Evolutionary conservation across 2,888 invertebrate genomes (phyloP).

Genomic region (Leptodirus hochenwartii): DNA sequence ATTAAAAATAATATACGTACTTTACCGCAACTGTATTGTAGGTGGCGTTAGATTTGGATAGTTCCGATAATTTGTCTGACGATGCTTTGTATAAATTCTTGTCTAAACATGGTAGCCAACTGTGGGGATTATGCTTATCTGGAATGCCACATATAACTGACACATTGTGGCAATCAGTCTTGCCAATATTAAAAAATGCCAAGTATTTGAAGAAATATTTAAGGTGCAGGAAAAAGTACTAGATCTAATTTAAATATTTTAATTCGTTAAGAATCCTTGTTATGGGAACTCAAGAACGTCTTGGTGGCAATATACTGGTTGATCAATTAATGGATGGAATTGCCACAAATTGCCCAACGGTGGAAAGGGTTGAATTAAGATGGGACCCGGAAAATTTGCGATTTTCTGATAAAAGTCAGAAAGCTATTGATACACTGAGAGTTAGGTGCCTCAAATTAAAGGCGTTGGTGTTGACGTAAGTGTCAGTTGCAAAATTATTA

Average conservation of each 20-base stretch:
- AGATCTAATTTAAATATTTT: neutral
- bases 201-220: conserved; percentile 47
- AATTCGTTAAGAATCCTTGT: conserved; percentile 67
- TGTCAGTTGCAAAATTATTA: too few species aligned
- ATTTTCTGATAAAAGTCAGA: conserved; percentile 98
- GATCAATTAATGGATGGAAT: conserved; percentile 97
- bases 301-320: conserved; percentile 92
- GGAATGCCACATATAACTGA: conserved; percentile 98
- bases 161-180: conserved; percentile 90
- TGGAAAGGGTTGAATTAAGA: conserved; percentile 84
- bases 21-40: conserved; percentile 12
- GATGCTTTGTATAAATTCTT: conserved; percentile 85
- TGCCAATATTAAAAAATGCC: conserved; percentile 80
- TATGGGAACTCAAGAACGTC: conserved; percentile 92
- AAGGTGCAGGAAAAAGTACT: too few species aligned
- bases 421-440: conserved; percentile 93
- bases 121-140: conserved; percentile 73
- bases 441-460: conserved; percentile 86
- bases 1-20: neutral
- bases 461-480: conserved; percentile 80
- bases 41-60: conserved; percentile 81
- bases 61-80: conserved; percentile 90
- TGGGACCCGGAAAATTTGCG: conserved; percentile 99
- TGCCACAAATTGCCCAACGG: conserved; percentile 72
- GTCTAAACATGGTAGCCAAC: conserved; percentile 71